Evolutionary conservation across 2,888 invertebrate species (phyloP), one percentile per base, ranked within the genome.

Genomic region (Drepanosiphum platanoidis): DNA sequence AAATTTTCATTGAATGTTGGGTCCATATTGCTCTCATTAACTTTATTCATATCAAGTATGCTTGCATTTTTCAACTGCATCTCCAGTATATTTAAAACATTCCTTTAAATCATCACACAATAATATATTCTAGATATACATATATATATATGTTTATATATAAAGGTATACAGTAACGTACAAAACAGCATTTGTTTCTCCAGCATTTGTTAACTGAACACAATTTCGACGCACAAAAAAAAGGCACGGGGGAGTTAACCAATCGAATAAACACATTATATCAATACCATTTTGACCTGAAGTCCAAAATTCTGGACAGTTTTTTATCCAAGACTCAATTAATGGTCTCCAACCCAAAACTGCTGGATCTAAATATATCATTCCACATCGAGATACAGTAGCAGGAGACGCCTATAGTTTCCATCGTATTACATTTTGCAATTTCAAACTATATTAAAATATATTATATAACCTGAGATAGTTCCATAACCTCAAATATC

Each of bases 401-500:
- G 96, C 96, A 32, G 96, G 96, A 0, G 95, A 95, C 0, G 95
- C 95, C 90, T 90, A 58, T 46, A 15, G 13, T 61, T 34, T 34
- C 13, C 30, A 52, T 52, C 2, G 22, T 52, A 52, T 4, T 52
- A 42, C 9, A 42, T 42, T 42, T 13, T 42, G 13, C 13, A 5
- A 9, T 42, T 8, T 13, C 13, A 42, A 42, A 9, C 39, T 39
- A 39, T 39, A 39, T 39, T 15, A 39, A 11, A 11, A 42, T 42
- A 66, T 0, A 7, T 5, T 3, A 42, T 13, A 42, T 42, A 86
- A 89, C 92, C 89, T 96, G 95, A 13, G 94, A 91, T 86, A 96
- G 91, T 90, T 96, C 96, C 94, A 95, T 94, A 0, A 94, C 95
- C 91, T 96, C 96, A 90, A 96, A 96, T 88, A 96, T 95, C 91